Percentiles rank a stretch among this genome's conserved stretches.
Conservation (phyloP, 2,113 vertebrate genomes). For the Phalacrocorax brasilianus region DNA sequence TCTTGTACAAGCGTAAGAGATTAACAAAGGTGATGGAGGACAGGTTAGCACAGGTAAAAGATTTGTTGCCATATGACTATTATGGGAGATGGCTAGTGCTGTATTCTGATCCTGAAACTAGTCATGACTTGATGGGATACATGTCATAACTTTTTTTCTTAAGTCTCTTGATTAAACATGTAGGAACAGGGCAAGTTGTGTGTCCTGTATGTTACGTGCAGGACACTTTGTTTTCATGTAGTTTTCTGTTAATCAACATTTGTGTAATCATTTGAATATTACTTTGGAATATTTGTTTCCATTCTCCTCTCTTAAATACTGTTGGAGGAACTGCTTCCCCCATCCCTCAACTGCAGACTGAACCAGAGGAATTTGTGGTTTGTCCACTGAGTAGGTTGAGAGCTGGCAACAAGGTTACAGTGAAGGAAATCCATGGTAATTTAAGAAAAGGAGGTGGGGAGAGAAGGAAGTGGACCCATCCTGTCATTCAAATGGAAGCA, state of each 20-base stretch:
- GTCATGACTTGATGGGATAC: neutral
- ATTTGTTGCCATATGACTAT: neutral
- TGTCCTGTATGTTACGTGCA: neutral
- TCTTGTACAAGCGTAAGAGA: neutral
- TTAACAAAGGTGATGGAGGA: neutral
- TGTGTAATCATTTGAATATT: neutral
- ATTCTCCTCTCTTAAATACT: neutral
- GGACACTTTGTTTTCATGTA: neutral
- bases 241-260: neutral
- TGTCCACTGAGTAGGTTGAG: neutral
- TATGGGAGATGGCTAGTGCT: neutral
- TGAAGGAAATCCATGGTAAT: neutral
- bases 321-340: neutral
- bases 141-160: neutral
- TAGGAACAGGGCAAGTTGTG: neutral
- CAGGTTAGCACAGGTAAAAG: neutral
- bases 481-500: neutral
- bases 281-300: neutral
- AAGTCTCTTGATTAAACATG: neutral
- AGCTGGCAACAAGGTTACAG: neutral
- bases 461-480: neutral
- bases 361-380: neutral
- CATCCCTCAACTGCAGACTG: rapidly evolving
- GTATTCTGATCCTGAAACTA: neutral
- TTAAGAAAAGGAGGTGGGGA: neutral